These are phyloP conservation scores for Rallus limicola DNA, from an alignment of 2,113 vertebrate genomes.

Conservation along the genomic window DNA sequence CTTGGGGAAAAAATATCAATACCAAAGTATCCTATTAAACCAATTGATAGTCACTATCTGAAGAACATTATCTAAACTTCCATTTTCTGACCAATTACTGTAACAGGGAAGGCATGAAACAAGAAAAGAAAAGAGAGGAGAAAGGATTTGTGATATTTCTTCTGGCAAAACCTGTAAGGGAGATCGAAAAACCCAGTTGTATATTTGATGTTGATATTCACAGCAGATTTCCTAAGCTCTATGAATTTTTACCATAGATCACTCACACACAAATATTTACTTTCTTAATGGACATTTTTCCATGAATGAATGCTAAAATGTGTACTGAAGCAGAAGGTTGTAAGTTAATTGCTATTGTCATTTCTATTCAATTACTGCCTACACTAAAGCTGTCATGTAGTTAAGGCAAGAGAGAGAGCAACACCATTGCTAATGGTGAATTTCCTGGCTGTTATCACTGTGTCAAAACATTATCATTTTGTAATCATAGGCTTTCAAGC, in stretches of 20 bases:
- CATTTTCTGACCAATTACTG: not conserved
- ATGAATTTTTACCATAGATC: not conserved
- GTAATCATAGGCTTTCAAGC: not conserved
- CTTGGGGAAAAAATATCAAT: not conserved
- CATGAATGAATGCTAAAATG: not conserved
- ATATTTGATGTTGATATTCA: not conserved
- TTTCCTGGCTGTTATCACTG: not conserved
- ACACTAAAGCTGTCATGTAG: not conserved
- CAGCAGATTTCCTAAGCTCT: not conserved
- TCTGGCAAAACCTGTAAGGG: not conserved
- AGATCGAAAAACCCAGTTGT: not conserved
- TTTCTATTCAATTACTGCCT: conserved; percentile 12
- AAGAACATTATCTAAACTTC: not conserved
- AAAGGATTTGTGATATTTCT: not conserved
- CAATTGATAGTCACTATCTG: not conserved
- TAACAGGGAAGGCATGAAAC: not conserved
- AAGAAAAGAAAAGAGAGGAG: not conserved
- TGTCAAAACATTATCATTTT: conserved; percentile 25
- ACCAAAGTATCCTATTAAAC: not conserved
- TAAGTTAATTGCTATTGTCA: not conserved
- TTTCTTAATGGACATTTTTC: not conserved
- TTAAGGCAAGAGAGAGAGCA: not conserved
- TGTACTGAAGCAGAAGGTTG: not conserved
- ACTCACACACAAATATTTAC: not conserved
- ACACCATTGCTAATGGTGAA: not conserved